These are phyloP conservation scores for Amblyornis subalaris DNA, from an alignment of 2,113 vertebrate species.

Conservation along the genomic window DNA sequence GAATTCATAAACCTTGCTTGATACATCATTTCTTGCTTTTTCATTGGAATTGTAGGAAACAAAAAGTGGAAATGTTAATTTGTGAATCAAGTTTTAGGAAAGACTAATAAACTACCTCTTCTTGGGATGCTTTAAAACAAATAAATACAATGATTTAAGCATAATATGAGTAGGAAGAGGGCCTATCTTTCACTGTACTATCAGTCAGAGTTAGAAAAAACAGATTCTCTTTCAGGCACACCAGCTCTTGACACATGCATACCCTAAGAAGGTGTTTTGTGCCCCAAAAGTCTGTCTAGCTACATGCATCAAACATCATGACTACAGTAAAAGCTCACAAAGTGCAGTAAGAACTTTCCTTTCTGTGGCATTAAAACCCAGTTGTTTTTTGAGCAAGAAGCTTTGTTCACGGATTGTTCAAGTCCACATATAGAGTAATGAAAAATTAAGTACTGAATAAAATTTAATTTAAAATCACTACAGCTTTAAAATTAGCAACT, in stretches of 20 bases:
- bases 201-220: not conserved
- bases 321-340: not conserved
- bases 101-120: not conserved
- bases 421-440: not conserved
- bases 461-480: not conserved
- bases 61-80: not conserved
- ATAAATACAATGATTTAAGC: not conserved
- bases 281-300: not conserved
- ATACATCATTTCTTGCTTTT: not conserved
- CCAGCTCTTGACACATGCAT: not conserved
- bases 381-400: not conserved
- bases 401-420: not conserved
- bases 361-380: not conserved
- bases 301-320: not conserved
- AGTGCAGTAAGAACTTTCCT: not conserved
- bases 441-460: slow-evolving; percentile 8
- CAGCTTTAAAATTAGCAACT: not conserved
- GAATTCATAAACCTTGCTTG: not conserved
- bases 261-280: not conserved
- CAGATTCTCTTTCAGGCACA: not conserved
- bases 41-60: not conserved
- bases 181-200: not conserved
- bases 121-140: not conserved
- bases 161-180: not conserved
- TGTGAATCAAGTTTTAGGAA: not conserved